Evolutionary conservation across 2,113 vertebrate species (phyloP), one percentile per base, ranked within the genome.

Genomic region (Oryctolagus cuniculus): DNA sequence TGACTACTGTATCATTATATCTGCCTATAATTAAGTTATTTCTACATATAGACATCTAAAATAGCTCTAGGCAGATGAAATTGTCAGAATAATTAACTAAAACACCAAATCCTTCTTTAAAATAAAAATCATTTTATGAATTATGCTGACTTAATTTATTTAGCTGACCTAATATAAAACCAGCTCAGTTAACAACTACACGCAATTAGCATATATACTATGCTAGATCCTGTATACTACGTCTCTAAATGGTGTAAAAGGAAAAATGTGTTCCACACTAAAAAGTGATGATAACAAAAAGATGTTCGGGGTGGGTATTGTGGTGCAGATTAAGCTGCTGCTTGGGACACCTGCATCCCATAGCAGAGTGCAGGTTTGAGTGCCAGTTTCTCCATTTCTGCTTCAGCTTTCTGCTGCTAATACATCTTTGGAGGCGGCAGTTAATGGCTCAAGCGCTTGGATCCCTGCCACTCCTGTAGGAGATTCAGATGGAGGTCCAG

Each of bases 71-170:
- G 72, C 15, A 21, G n/a, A 80, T 55, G 29, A 81, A 84, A 74
- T 16, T 93, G 17, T 34, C 77, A 31, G 38, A 38, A 90, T 86
- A 83, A 83, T 73, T 74, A 79, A 75, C 77, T 77, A 89, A 80
- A 87, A 84, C 12, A 93, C 19, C 19, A 84, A 84, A 88, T 87
- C 27, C 25, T 72, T 31, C 63, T 95, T 81, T 77, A 78, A 88
- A 90, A 88, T 85, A 38, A 93, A 82, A 6, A 95, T 38, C 78
- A 6, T 55, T 95, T 58, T 53, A 86, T 82, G 22, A 88, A 66
- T 92, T 85, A 49, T 51, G 24, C 31, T 82, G 55, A 93, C 34
- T 91, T 92, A 87, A 36, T 90, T 90, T 77, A 75, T 55, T 69
- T 84, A 55, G 15, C 6, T 85, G 92, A 79, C 83, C 27, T 86